Conservation (phyloP, 2,113 vertebrate genomes). For the Leptodactylus fuscus region DNA sequence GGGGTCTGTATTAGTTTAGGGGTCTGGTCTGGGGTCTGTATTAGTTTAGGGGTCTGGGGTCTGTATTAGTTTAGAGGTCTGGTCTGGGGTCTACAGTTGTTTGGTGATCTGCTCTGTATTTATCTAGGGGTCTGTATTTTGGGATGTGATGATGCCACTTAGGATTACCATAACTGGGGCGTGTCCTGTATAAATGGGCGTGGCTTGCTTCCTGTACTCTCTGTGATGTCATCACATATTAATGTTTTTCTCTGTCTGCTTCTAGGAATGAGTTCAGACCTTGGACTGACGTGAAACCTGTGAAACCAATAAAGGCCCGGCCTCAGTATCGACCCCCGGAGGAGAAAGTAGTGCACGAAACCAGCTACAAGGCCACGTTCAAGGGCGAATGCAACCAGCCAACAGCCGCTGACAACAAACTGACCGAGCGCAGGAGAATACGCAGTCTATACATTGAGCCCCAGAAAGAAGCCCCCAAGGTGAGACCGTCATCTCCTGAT, state of each 20-base stretch:
- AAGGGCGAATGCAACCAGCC: constrained; percentile 85
- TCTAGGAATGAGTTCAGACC: constrained; percentile 92
- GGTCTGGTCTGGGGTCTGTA: neutral
- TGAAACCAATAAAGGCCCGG: constrained; percentile 87
- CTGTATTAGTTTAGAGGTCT: neutral
- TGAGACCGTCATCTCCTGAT: constrained; percentile 64
- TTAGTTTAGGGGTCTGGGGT: neutral
- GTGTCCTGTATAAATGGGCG: neutral
- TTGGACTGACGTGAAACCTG: constrained; percentile 88
- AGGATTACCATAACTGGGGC: too few relatives aligned
- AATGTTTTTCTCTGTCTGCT: neutral
- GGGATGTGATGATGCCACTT: too few relatives aligned
- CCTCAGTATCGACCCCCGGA: constrained; percentile 89
- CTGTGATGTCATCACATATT: neutral
- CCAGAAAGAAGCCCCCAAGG: constrained; percentile 85
- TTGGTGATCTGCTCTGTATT: neutral
- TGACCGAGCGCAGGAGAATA: constrained; percentile 89
- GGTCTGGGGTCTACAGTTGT: neutral
- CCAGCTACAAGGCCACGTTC: constrained; percentile 93
- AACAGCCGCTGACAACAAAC: constrained; percentile 81
- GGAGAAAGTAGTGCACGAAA: constrained; percentile 85
- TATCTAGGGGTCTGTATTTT: neutral
- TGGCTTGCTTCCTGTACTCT: neutral
- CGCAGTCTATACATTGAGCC: constrained; percentile 94
- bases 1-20: neutral